Evolutionary conservation across 1,140 invertebrate species (phyloP).

Genomic region (Drosophila simulans): DNA sequence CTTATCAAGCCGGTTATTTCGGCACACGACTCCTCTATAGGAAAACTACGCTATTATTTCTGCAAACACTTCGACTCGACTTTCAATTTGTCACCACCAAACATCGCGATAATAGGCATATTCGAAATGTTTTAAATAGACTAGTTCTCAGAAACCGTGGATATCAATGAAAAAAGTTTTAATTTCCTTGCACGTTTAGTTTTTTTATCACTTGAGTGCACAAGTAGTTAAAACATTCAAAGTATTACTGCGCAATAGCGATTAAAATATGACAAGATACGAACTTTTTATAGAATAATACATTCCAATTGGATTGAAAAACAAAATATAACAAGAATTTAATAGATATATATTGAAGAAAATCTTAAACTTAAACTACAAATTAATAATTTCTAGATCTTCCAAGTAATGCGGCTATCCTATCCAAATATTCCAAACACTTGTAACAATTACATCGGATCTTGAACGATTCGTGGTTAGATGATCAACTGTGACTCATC

Average conservation of each 20-base stretch:
- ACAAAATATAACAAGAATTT: not conserved
- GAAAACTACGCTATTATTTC: slow-evolving; percentile 57
- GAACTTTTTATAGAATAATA: no score
- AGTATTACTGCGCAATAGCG: not conserved
- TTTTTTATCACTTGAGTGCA: not conserved
- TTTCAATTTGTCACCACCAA: slow-evolving; percentile 25
- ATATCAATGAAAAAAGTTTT: not conserved
- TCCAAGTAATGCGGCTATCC: not conserved
- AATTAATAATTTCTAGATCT: no score
- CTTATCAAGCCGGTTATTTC: slow-evolving; percentile 45
- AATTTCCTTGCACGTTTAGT: not conserved
- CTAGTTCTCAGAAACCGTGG: slow-evolving; percentile 14
- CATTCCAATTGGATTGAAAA: no score
- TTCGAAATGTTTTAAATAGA: not conserved
- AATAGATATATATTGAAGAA: no score
- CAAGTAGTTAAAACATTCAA: not conserved
- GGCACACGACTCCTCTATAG: slow-evolving; percentile 48
- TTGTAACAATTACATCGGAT: slow-evolving; percentile 9
- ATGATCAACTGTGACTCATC: slow-evolving; percentile 6
- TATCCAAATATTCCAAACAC: not conserved
- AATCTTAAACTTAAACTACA: no score
- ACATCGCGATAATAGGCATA: slow-evolving; percentile 1
- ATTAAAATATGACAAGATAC: not conserved
- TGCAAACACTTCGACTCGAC: slow-evolving; percentile 21
- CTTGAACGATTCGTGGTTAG: not conserved